Evolutionary conservation across 2,113 vertebrate genomes (phyloP).

Genomic region (Nanorana parkeri): DNA sequence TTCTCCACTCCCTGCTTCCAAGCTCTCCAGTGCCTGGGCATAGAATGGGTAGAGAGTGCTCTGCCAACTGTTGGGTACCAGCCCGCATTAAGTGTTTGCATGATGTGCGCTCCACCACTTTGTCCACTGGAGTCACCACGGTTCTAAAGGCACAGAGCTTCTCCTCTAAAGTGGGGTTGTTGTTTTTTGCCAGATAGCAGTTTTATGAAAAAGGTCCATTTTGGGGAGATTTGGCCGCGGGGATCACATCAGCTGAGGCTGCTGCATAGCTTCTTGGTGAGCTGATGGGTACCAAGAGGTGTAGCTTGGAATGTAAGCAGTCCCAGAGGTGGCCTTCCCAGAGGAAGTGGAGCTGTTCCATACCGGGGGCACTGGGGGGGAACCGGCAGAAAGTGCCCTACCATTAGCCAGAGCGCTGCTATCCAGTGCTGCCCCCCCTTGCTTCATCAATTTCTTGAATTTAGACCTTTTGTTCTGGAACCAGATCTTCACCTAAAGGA

Average conservation of each 20-base stretch:
- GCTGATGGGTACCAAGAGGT: slow-evolving; percentile 97
- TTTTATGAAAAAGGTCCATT: slow-evolving; percentile 41
- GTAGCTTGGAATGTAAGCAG: slow-evolving; percentile 97
- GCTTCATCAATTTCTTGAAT: slow-evolving; percentile 95
- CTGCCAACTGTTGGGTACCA: slow-evolving; percentile 71
- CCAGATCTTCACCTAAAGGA: slow-evolving; percentile 91
- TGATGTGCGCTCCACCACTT: slow-evolving; percentile 57
- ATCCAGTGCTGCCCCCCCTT: slow-evolving; percentile 90
- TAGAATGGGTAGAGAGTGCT: slow-evolving; percentile 67
- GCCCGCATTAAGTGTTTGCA: slow-evolving; percentile 77
- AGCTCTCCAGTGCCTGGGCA: slow-evolving; percentile 64
- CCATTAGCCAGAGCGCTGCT: slow-evolving; percentile 85
- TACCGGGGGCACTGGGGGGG: slow-evolving; percentile 88
- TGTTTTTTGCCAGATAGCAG: slow-evolving; percentile 21
- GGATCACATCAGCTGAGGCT: slow-evolving; percentile 95
- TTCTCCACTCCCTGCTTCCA: slow-evolving; percentile 67
- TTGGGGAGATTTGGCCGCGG: slow-evolving; percentile 57
- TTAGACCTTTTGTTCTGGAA: slow-evolving; percentile 97
- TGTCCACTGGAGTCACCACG: slow-evolving; percentile 62
- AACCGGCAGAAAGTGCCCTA: slow-evolving; percentile 87
- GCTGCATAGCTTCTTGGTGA: slow-evolving; percentile 99
- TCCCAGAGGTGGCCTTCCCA: slow-evolving; percentile 86
- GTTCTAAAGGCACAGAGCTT: slow-evolving; percentile 66
- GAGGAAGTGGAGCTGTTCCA: slow-evolving; percentile 90
- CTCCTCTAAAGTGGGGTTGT: slow-evolving; percentile 8